Evolutionary conservation across 2,113 vertebrate species (phyloP), one percentile per base, ranked within the genome.

Genomic region (Cygnus buccinator): DNA sequence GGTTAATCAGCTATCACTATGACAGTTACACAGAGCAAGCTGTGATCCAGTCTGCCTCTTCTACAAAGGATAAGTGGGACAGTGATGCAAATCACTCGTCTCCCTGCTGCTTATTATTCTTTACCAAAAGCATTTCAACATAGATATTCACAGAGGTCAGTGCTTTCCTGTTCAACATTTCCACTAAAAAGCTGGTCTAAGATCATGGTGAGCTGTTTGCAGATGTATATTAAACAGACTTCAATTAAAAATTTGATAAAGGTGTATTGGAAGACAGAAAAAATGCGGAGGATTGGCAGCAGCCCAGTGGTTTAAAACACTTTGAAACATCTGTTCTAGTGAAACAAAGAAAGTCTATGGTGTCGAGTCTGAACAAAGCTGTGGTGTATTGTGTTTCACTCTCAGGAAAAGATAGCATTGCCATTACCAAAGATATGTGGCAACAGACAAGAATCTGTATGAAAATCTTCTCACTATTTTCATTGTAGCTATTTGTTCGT

Each of bases 301-400:
- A 92, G 28, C 15, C 87, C 82, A 68, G 8, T 35, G 35, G 15
- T 78, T 94, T 87, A 78, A 87, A 95, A 89, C 41, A 74, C 78
- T 91, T 82, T 65, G 62, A 87, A 89, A 83, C 74, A 95, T 78
- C 87, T 93, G 70, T 65, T 82, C 20, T 17, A 15, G 62, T 55
- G 22, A 81, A 61, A 93, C n/a, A 95, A 87, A 79, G 71, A 28
- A 79, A 88, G 52, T 77, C 88, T 89, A 9, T 29, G 44, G 63
- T 63, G 54, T 84, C 68, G 63, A 81, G 22, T 43, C 52, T 61
- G 43, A 94, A 67, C 57, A 82, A 92, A 84, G 35, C 35, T 84
- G 54, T 86, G 55, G 33, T 0, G 1, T 92, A 80, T 88, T 80
- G 31, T 20, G 2, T 88, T 90, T 86, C 90, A 88, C 16, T 46